phyloP scores from a whole-genome alignment of 2,113 vertebrate genomes.

The Cichladusa arquata region DNA sequence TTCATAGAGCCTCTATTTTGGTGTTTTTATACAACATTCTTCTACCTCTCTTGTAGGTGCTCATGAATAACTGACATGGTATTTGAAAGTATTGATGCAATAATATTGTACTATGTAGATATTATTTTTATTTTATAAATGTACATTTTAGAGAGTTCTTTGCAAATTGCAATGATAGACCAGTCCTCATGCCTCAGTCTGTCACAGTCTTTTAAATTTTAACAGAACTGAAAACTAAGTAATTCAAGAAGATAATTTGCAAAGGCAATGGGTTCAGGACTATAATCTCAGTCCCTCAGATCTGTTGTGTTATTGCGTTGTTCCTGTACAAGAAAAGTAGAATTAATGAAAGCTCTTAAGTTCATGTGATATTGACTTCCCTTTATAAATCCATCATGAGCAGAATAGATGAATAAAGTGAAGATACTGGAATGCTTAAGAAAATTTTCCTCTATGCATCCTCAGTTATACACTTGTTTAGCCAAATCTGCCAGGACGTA shows the following conservation, averaged over 20 bases:
- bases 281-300: background rate
- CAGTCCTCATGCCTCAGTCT: background rate
- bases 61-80: background rate
- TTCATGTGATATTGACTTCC: background rate
- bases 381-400: background rate
- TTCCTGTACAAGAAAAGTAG: background rate
- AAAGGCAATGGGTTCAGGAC: background rate
- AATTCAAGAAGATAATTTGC: background rate
- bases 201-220: conserved; percentile 3
- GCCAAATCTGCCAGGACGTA: background rate
- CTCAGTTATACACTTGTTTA: background rate
- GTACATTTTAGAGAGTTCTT: background rate
- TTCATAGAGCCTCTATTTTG: background rate
- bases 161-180: background rate
- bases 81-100: background rate
- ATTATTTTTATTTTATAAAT: conserved; percentile 16
- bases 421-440: background rate
- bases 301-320: background rate
- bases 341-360: background rate
- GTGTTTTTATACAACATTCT: background rate
- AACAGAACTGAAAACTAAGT: background rate
- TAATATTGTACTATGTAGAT: background rate
- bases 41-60: background rate
- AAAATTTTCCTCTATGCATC: background rate
- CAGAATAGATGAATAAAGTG: background rate